Base-by-base conservation (phyloP, 2,797 vertebrate genomes). In the Limosa lapponica region DNA sequence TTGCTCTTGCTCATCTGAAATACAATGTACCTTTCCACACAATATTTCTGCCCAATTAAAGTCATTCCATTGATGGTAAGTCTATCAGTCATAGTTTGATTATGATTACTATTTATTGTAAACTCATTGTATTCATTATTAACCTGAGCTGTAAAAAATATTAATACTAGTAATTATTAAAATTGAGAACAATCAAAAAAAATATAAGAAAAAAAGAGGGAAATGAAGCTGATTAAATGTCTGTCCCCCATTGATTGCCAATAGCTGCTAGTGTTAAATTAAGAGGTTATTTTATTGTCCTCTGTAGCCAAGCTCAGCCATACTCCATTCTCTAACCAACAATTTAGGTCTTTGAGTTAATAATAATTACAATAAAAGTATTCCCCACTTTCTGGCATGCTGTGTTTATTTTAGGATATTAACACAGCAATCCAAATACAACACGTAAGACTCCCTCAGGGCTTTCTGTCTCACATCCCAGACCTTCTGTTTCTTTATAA, bases 331-430 rank as follows among this genome's bases (percentile, higher is more conserved):
- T 90, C 86, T 94, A 96, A 91, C 84, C 70, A 90, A 91, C 87
- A 94, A 94, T 83, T 96, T 93, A 83, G 72, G 82, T 72, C 69
- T 93, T 36, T 92, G 78, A 92, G 67, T 93, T 96, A 83, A 94
- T 93, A 95, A 88, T 75, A 89, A 95, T 96, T 90, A 95, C 84
- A 95, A 83, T 95, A 78, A 94, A 94, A 92, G 72, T 96, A 93
- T 94, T 91, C 65, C 78, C 54, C 36, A 67, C 92, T 94, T 96
- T 95, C 82, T 92, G 72, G 49, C 91, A 72, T 46, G 74, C 82
- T 43, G 46, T 94, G 92, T 94, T 97, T 97, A 96, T 96, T 96
- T 96, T 97, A 93, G 87, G 89, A 94, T 95, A 80, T 95, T 96
- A 96, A 95, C 91, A 85, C 87, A 93, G 87, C 89, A 91, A 91